A percentile compares a stretch with the other conserved stretches of the same genome.
phyloP scores from a whole-genome alignment of 2,888 invertebrate genomes.

The Trachelus tabidus region DNA sequence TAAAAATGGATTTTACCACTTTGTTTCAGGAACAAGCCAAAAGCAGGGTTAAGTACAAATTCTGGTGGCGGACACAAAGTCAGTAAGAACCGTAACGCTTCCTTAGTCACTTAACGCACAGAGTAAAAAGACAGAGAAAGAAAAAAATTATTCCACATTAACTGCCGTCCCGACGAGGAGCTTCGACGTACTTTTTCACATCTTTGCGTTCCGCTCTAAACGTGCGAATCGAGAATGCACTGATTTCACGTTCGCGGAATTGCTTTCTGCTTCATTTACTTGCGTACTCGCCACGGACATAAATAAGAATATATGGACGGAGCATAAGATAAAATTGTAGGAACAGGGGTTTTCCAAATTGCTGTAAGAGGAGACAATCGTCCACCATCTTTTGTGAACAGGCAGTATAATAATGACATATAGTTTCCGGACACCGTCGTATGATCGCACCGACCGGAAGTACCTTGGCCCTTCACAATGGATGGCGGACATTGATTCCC shows the following conservation, averaged over 20 bases:
- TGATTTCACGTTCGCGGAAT: not conserved
- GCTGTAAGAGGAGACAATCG: not conserved
- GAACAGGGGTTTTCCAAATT: not conserved
- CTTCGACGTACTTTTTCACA: not conserved
- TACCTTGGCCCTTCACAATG: not conserved
- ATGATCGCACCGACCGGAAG: not conserved
- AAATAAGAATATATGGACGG: not conserved
- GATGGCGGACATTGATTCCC: not conserved
- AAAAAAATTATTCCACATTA: constrained; percentile 14
- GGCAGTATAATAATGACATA: not conserved
- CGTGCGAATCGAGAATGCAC: not conserved
- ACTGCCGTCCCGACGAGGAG: not conserved
- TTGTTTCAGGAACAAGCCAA: constrained; percentile 69
- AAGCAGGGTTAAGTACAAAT: constrained; percentile 73
- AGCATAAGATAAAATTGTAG: not conserved
- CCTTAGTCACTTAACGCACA: constrained; percentile 65
- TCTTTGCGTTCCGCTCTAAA: not conserved
- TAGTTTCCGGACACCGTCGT: not conserved
- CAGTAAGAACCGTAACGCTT: constrained; percentile 92
- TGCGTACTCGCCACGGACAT: not conserved
- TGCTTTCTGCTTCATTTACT: not conserved
- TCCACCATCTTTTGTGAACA: not conserved
- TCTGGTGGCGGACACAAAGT: constrained; percentile 90
- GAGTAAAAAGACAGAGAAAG: constrained; percentile 52
- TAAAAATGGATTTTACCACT: not conserved